Conservation (phyloP, 1,140 invertebrate species). For the Eriocheir sinensis region DNA sequence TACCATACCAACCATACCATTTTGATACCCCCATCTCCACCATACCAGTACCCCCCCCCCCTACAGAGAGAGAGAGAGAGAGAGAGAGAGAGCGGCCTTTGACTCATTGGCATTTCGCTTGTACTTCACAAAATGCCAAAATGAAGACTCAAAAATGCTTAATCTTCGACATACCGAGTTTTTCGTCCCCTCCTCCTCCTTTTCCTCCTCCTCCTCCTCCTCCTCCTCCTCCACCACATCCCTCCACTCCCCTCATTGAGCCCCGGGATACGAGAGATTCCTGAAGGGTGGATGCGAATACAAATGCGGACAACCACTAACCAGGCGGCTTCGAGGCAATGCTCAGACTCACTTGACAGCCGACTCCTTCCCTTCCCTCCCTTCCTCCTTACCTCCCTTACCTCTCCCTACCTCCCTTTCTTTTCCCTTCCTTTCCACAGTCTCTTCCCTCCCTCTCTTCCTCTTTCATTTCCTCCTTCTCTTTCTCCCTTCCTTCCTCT, state of each 20-base stretch:
- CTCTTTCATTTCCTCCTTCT: conserved; percentile 23
- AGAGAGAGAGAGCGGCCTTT: too few relatives aligned
- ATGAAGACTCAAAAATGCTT: conserved; percentile 16
- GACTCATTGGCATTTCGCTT: neutral
- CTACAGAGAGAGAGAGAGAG: too few relatives aligned
- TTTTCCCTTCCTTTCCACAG: too few relatives aligned
- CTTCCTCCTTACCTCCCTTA: conserved; percentile 5
- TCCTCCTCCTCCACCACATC: neutral
- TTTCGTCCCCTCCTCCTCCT: neutral
- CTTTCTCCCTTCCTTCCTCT: conserved; percentile 22
- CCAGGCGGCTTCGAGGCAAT: neutral
- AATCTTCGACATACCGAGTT: neutral
- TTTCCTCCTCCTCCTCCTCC: neutral
- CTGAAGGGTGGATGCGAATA: neutral
- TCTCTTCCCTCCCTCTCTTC: neutral
- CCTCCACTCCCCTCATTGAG: neutral
- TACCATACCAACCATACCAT: too few relatives aligned
- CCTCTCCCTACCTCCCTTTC: conserved; percentile 8
- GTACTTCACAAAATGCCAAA: neutral
- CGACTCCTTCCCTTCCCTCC: neutral
- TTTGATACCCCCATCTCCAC: too few relatives aligned
- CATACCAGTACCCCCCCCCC: too few relatives aligned
- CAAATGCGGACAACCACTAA: neutral
- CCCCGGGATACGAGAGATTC: neutral
- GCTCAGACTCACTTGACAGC: neutral